Evolutionary conservation across 2,113 vertebrate species (phyloP).

Genomic region (Urocynchramus pylzowi): DNA sequence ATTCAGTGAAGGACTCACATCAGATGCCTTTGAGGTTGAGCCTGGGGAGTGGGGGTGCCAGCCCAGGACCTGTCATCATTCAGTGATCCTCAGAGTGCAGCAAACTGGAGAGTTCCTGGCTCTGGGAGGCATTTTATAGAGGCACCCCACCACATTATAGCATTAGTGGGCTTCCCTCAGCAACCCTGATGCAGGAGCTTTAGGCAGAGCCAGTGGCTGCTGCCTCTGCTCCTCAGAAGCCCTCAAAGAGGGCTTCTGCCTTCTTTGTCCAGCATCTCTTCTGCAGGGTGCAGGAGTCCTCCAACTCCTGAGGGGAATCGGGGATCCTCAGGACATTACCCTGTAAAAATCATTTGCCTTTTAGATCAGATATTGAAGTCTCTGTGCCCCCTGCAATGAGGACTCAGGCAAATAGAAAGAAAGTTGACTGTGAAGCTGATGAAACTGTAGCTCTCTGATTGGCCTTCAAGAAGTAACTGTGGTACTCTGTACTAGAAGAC

Average conservation of each 20-base stretch:
- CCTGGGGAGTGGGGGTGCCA: rapidly evolving
- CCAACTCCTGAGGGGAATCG: neutral
- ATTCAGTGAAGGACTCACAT: neutral
- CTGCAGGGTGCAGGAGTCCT: neutral
- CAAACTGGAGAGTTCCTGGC: neutral
- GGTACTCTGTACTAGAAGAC: neutral
- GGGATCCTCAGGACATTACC: neutral
- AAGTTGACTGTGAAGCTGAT: neutral
- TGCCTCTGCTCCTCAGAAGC: neutral
- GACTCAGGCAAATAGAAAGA: neutral
- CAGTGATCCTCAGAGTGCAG: rapidly evolving
- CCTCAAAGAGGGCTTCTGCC: neutral
- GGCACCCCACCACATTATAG: neutral
- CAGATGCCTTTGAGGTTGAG: neutral
- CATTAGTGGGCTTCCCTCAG: neutral
- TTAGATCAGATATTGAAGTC: neutral
- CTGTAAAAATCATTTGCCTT: neutral
- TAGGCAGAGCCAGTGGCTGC: neutral
- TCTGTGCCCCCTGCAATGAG: neutral
- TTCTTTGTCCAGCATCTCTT: neutral
- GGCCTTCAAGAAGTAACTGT: neutral
- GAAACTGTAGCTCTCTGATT: neutral
- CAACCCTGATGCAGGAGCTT: neutral
- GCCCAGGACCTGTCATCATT: rapidly evolving
- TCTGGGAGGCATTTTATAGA: neutral